A percentile compares a stretch with the other conserved stretches of the same genome.
Evolutionary conservation across 2,113 vertebrate species (phyloP).

Genomic region (Hemiprocne comata): DNA sequence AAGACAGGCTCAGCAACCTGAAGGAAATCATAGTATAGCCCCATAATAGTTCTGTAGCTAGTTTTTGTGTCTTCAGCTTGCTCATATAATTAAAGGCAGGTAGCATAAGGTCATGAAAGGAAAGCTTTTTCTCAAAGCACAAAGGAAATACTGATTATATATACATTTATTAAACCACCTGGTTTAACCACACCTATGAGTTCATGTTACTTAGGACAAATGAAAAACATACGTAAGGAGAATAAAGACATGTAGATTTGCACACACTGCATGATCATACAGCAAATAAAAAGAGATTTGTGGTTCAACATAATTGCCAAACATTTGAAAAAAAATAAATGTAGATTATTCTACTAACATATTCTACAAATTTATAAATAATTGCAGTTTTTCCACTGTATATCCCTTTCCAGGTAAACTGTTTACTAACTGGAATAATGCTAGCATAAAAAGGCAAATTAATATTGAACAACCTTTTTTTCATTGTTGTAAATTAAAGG

Average conservation of each 20-base stretch:
- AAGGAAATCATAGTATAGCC: background rate
- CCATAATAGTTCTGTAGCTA: background rate
- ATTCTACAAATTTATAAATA: background rate
- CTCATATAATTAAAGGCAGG: background rate
- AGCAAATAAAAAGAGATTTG: background rate
- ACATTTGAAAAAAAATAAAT: background rate
- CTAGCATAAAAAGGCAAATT: background rate
- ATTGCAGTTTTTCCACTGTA: background rate
- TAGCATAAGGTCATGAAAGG: background rate
- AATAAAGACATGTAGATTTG: background rate
- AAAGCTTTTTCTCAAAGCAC: background rate
- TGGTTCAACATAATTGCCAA: background rate
- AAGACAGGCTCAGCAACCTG: background rate
- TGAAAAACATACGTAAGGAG: background rate
- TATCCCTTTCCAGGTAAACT: background rate
- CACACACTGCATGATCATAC: no score
- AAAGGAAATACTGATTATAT: background rate
- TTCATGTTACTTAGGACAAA: background rate
- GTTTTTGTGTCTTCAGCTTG: background rate
- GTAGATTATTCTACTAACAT: background rate
- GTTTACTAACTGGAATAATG: background rate
- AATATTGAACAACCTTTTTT: background rate
- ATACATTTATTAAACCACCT: background rate
- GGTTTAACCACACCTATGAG: background rate
- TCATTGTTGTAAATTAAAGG: background rate